Base-by-base conservation (phyloP, 2,888 invertebrate genomes). In the Tortricodes alternella region DNA sequence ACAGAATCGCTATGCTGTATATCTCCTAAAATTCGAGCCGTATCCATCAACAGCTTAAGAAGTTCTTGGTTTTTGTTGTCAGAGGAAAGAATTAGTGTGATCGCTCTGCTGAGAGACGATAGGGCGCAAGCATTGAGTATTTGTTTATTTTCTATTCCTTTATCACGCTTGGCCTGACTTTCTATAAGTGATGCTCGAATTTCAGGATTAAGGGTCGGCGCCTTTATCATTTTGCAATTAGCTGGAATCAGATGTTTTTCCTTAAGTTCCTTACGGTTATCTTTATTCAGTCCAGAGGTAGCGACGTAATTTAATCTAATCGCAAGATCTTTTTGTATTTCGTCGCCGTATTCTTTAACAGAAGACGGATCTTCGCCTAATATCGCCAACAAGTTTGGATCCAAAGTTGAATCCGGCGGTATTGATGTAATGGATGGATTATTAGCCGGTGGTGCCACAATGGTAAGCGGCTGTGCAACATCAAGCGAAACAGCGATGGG, bases 301-400 rank as follows among this genome's bases (percentile, higher is more conserved):
- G 3, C 18, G 4, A 44, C 2, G 11, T 59, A 57, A 8, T 57
- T 29, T 11, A 53, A 39, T 11, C 59, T 29, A 9, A 43, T 11
- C 4, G 58, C 35, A 5, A 58, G 11, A 4, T 61, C 61, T 3
- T 49, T 55, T 9, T 55, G 49, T 7, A 61, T 37, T 2, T 57
- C 50, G 2, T 34, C 38, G 1, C 58, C 56, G 18, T 53, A 59
- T 32, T 49, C 46, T 7, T 49, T 52, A 9, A 18, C 8, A 7
- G 19, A 15, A 15, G 58, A 43, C 5, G 53, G 58, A 8, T 58
- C 53, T 4, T 15, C 41, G 11, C 58, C 61, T 5, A 61, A 27
- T 24, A 56, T 52, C 0, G 7, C 35, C 16, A 35, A 16, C 23
- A 24, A 24, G 23, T 24, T 8, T 8, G 23, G 23, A 24, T 24